Conservation (phyloP, 2,797 vertebrate genomes). For the Synaphobranchus kaupii region DNA sequence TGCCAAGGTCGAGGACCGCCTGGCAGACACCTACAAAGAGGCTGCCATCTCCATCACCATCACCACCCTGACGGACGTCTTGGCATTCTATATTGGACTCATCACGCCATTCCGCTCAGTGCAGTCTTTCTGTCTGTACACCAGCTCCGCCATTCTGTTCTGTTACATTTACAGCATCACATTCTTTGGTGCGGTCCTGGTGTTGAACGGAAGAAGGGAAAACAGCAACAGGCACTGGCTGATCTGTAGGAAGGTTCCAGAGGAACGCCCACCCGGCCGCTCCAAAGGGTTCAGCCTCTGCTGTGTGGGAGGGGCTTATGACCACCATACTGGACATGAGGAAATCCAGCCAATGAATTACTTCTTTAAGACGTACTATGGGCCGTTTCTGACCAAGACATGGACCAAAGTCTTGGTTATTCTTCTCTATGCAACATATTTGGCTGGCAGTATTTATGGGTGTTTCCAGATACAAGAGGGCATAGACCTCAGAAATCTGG, state of each 20-base stretch:
- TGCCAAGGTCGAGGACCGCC: conserved; percentile 46
- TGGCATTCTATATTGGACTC: conserved; percentile 77
- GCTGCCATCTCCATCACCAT: conserved; percentile 80
- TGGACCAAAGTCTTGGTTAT: conserved; percentile 61
- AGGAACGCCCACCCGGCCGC: conserved; percentile 47
- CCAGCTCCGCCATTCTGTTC: conserved; percentile 72
- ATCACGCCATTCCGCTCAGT: conserved; percentile 73
- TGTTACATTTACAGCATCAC: conserved; percentile 55
- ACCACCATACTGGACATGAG: conserved; percentile 44
- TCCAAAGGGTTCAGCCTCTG: conserved; percentile 54
- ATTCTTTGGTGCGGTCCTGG: conserved; percentile 63
- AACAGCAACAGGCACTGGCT: conserved; percentile 69
- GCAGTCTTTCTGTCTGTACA: conserved; percentile 76
- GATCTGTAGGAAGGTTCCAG: conserved; percentile 57
- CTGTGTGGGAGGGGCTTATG: conserved; percentile 53
- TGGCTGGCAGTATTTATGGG: conserved; percentile 64
- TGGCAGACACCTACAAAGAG: conserved; percentile 67
- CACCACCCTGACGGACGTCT: conserved; percentile 73
- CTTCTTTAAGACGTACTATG: conserved; percentile 69
- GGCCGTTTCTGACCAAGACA: conserved; percentile 59
- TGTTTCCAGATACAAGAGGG: conserved; percentile 70
- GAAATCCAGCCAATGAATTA: conserved; percentile 55
- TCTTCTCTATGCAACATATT: conserved; percentile 59
- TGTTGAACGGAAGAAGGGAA: conserved; percentile 73
- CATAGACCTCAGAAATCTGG: conserved; percentile 72